These are phyloP conservation scores for Oreortyx pictus DNA, from an alignment of 2,797 vertebrate species.

Conservation along the genomic window DNA sequence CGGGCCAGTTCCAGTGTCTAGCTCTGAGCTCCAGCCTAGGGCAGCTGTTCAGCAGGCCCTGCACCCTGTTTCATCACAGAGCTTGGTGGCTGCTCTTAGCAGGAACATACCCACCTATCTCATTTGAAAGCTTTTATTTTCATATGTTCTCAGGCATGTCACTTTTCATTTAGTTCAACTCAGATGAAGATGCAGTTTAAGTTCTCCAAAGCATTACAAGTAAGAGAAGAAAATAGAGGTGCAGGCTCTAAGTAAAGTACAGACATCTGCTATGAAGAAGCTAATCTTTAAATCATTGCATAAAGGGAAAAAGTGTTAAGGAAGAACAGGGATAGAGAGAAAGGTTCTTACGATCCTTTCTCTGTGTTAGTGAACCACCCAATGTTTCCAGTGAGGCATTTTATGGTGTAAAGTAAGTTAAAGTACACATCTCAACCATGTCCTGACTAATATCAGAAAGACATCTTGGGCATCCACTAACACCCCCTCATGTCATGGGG, in stretches of 20 bases:
- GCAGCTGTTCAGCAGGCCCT: neutral
- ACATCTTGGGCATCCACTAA: neutral
- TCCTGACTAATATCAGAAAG: neutral
- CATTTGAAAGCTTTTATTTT: slow-evolving; percentile 36
- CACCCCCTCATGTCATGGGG: neutral
- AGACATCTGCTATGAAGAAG: neutral
- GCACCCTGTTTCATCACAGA: neutral
- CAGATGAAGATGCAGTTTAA: neutral
- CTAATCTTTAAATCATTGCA: slow-evolving; percentile 28
- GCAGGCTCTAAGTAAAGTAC: neutral
- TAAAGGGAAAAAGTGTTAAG: neutral
- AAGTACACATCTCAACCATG: neutral
- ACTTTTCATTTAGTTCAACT: neutral
- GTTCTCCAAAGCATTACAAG: slow-evolving; percentile 4
- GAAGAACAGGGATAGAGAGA: neutral
- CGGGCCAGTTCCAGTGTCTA: neutral
- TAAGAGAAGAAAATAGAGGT: slow-evolving; percentile 2
- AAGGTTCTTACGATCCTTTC: neutral
- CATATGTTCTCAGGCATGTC: neutral
- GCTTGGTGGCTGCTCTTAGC: neutral
- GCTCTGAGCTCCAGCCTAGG: neutral
- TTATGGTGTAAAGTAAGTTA: neutral
- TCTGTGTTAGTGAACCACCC: neutral
- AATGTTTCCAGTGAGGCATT: neutral
- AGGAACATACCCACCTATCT: neutral